Conservation (phyloP, 1,140 invertebrate species). For the Ganaspis sp. region DNA sequence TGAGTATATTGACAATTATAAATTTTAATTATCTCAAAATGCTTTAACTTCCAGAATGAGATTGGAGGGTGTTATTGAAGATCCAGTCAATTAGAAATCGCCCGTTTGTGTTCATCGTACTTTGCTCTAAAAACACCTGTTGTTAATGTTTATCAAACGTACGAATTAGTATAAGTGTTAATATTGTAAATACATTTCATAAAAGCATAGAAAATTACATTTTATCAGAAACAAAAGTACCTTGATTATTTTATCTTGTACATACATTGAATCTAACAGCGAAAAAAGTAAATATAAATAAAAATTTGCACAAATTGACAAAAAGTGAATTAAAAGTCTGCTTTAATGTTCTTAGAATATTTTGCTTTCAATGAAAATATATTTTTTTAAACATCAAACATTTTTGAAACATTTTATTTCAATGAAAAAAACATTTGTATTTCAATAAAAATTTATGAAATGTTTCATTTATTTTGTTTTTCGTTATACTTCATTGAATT, state of each 20-base stretch:
- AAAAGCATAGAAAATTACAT: not conserved
- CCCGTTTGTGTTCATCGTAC: not conserved
- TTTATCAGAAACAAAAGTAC: not conserved
- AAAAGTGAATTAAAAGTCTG: not conserved
- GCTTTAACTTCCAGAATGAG: conserved; percentile 40
- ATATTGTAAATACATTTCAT: conserved; percentile 20
- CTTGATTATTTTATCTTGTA: no score
- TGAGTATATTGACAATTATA: not conserved
- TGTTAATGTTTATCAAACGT: not conserved
- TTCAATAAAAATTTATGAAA: no score
- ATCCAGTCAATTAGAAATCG: conserved; percentile 31
- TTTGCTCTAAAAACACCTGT: not conserved
- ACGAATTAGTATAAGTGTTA: not conserved
- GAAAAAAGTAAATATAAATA: no score
- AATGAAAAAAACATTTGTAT: no score
- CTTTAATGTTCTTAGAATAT: not conserved
- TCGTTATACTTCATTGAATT: no score
- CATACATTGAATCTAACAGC: no score
- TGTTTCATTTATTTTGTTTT: no score
- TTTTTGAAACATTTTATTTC: no score
- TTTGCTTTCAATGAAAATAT: conserved; percentile 12
- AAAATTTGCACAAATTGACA: not conserved
- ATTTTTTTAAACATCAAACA: no score
- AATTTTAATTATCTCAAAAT: not conserved
- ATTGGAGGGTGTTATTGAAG: conserved; percentile 36